Percentiles rank a stretch among this genome's conserved stretches.
Evolutionary conservation across 2,888 invertebrate genomes (phyloP).

Genomic region (Phorcus lineatus): DNA sequence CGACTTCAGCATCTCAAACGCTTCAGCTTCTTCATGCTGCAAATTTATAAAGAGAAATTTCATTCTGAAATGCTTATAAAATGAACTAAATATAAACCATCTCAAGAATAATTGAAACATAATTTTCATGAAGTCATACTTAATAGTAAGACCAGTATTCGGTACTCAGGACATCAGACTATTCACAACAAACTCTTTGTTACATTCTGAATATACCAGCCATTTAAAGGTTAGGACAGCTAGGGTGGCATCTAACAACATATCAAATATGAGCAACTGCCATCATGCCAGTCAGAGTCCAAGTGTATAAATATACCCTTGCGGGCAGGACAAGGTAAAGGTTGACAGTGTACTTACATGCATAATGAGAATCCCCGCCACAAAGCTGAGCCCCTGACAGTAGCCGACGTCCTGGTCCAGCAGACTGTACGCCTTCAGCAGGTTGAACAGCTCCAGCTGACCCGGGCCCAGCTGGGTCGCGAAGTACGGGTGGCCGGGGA

Average conservation of each 20-base stretch:
- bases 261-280: too few relatives aligned
- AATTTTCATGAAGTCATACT: too few relatives aligned
- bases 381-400: slow-evolving; percentile 96
- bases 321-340: not conserved
- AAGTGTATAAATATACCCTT: too few relatives aligned
- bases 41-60: slow-evolving; percentile 23
- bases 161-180: too few relatives aligned
- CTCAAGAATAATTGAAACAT: too few relatives aligned
- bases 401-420: slow-evolving; percentile 96
- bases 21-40: slow-evolving; percentile 94
- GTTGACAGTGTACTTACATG: slow-evolving; percentile 83
- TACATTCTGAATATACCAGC: too few relatives aligned
- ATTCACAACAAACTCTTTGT: too few relatives aligned
- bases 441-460: slow-evolving; percentile 93
- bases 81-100: too few relatives aligned
- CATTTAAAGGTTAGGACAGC: too few relatives aligned
- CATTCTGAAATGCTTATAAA: slow-evolving; percentile 49
- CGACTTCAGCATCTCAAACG: slow-evolving; percentile 90
- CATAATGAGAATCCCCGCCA: slow-evolving; percentile 92
- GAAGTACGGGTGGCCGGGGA: slow-evolving; percentile 95
- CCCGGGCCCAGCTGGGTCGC: slow-evolving; percentile 93
- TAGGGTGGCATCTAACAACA: too few relatives aligned
- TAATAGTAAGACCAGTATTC: too few relatives aligned
- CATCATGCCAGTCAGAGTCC: too few relatives aligned
- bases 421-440: slow-evolving; percentile 95